Evolutionary conservation across 2,797 vertebrate species (phyloP).

Genomic region (Enteromius afrohamiltoni): DNA sequence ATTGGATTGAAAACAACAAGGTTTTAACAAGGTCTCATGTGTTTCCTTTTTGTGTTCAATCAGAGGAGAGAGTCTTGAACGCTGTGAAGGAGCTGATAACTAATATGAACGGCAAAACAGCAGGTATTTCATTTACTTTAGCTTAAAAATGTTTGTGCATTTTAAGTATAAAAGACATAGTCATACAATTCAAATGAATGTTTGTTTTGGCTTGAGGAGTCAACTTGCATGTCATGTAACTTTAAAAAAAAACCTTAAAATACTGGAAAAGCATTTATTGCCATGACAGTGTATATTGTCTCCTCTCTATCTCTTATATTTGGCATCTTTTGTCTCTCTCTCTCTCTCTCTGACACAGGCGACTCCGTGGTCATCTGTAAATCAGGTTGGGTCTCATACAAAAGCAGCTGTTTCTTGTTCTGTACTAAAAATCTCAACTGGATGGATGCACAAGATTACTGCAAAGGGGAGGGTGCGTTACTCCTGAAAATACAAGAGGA

Average conservation of each 20-base stretch:
- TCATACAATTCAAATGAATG: no score
- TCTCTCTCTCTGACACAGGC: background rate
- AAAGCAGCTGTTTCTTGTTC: conserved; percentile 35
- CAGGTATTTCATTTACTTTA: background rate
- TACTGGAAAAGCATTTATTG: background rate
- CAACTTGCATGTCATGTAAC: background rate
- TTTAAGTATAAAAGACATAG: background rate
- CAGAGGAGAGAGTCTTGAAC: conserved; percentile 8
- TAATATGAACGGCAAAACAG: background rate
- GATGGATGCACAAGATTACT: conserved; percentile 30
- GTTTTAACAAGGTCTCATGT: background rate
- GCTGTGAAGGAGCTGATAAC: background rate
- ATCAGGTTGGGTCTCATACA: background rate
- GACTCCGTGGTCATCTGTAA: background rate
- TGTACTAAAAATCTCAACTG: background rate
- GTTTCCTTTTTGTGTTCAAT: background rate
- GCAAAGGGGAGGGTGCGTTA: background rate
- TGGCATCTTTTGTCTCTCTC: background rate
- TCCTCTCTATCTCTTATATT: background rate
- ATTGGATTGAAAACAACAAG: background rate
- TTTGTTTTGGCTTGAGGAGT: background rate
- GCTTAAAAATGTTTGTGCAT: background rate
- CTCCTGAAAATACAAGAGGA: conserved; percentile 40
- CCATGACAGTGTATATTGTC: background rate
- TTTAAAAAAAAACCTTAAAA: background rate